Evolutionary conservation across 1,140 invertebrate genomes (phyloP), one percentile per base, ranked within the genome.

Genomic region (Drosophila carrolli): DNA sequence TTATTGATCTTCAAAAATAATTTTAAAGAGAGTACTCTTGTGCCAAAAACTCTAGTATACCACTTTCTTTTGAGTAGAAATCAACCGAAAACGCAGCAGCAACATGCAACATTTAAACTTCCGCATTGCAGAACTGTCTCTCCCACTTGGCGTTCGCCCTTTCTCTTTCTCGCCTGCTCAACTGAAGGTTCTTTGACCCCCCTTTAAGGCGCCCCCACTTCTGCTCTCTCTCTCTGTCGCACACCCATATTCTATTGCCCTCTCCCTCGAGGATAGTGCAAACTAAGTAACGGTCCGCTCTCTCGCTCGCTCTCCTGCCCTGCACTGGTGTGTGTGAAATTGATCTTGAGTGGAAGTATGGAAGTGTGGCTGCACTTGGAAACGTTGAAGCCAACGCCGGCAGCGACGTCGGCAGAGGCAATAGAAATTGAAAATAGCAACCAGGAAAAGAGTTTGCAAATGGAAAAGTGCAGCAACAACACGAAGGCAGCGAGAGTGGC

Each of bases 361-460:
- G 29, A 32, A 63, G 53, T 68, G 70, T 53, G 56, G 70, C 55
- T 73, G 75, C 75, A 77, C 68, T 70, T 63, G 57, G 54, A 68
- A 66, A 40, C 70, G 63, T 38, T 40, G 53, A 46, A 47, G 50
- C 13, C 56, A 46, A 19, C 56, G 75, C 14, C 19, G 44, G 16
- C 55, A 40, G 66, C 46, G 35, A 51, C 53, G 23, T 50, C 40
- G 53, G 75, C 78, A 75, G 72, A 59, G 73, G 81, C 81, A 85
- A 90, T 89, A 89, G 85, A 89, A 89, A 89, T 89, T 89, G 85
- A 89, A 89, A 89, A 89, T 89, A 90, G 85, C 81, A 90, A 89
- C 78, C 85, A 89, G 86, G 81, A 85, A 89, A 80, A 78, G 78
- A 90, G 76, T 70, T 80, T 46, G 80, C 75, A 78, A 89, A 80